Conservation (phyloP, 2,113 vertebrate genomes). For the Brachionichthys hirsutus region DNA sequence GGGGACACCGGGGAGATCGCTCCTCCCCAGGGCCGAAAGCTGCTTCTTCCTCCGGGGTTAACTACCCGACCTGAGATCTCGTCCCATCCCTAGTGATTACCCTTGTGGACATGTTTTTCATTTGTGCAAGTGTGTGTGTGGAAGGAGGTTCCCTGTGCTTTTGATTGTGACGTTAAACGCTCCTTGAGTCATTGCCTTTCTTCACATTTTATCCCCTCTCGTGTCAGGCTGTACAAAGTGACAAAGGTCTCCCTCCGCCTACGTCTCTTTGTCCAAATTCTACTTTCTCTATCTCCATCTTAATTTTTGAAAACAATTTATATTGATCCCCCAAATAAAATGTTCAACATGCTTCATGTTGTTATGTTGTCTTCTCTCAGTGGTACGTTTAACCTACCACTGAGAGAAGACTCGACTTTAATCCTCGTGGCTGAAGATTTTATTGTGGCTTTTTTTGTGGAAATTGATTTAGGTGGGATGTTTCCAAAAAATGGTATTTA, state of each 20-base stretch:
- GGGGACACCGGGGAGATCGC: too few relatives aligned
- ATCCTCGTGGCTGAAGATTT: conserved; percentile 8
- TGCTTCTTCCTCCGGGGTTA: too few relatives aligned
- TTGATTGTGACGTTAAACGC: conserved; percentile 41
- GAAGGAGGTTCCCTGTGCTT: conserved; percentile 48
- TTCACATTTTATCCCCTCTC: conserved; percentile 48
- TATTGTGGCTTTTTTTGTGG: conserved; percentile 26
- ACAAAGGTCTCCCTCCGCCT: conserved; percentile 31
- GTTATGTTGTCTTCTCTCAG: too few relatives aligned
- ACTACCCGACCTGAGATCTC: too few relatives aligned
- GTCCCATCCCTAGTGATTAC: too few relatives aligned
- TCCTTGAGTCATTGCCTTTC: neutral
- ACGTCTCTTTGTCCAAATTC: conserved; percentile 13
- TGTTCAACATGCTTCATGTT: neutral
- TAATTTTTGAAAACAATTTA: neutral
- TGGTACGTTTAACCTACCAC: neutral
- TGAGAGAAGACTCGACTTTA: neutral
- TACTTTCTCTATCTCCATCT: conserved; percentile 1
- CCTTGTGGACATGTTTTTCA: conserved; percentile 27
- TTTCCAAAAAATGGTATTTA: conserved; percentile 2
- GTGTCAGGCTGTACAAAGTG: conserved; percentile 33
- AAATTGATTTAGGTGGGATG: neutral
- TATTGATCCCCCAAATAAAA: neutral
- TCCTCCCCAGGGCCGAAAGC: too few relatives aligned
- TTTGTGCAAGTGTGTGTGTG: conserved; percentile 22